Conservation (phyloP, 2,113 vertebrate species). For the Sapayoa aenigma region DNA sequence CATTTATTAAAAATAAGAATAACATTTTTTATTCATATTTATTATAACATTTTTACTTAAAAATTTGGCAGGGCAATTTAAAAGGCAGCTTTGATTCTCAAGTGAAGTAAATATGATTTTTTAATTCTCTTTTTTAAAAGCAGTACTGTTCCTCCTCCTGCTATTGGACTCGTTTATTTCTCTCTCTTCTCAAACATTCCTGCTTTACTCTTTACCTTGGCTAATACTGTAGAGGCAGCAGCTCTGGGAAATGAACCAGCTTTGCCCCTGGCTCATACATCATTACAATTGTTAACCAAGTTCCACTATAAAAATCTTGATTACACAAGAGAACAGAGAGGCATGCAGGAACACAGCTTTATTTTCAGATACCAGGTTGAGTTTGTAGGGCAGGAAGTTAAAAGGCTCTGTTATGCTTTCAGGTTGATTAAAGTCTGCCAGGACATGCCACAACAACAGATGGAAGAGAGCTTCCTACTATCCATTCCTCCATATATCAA, state of each 20-base stretch:
- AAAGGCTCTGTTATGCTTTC: background rate
- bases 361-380: slow-evolving; percentile 29
- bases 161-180: slow-evolving; percentile 12
- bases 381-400: slow-evolving; percentile 24
- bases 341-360: slow-evolving; percentile 22
- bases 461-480: background rate
- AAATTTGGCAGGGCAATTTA: background rate
- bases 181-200: slow-evolving; percentile 10
- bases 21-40: background rate
- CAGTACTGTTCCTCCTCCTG: background rate
- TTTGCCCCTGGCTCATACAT: slow-evolving; percentile 30
- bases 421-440: background rate
- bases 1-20: background rate
- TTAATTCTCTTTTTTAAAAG: background rate
- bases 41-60: background rate
- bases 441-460: background rate
- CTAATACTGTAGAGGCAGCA: slow-evolving; percentile 50
- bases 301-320: slow-evolving; percentile 50
- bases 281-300: slow-evolving; percentile 59
- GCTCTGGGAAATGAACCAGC: slow-evolving; percentile 56
- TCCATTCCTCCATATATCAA: background rate
- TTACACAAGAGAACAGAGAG: slow-evolving; percentile 35
- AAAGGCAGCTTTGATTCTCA: background rate
- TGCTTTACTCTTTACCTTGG: slow-evolving; percentile 32
- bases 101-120: background rate